A percentile compares a stretch with the other conserved stretches of the same genome.
Conservation (phyloP, 2,797 vertebrate genomes). For the Helicolenus hilgendorfi region DNA sequence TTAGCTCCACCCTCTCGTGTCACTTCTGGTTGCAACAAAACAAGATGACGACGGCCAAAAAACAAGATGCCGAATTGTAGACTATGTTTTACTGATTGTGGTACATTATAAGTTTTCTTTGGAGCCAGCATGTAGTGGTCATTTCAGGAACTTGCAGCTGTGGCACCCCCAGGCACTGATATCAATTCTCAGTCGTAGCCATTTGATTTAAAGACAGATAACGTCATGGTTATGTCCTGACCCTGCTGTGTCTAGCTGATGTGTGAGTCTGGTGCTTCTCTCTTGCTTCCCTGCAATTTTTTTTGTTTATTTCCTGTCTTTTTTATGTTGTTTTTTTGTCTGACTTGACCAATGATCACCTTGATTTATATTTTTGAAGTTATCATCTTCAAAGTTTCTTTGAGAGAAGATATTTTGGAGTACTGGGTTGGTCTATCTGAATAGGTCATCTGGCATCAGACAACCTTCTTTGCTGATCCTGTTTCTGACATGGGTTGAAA, state of each 20-base stretch:
- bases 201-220: neutral
- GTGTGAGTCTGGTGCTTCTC: neutral
- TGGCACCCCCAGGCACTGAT: neutral
- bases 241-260: neutral
- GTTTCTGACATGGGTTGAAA: neutral
- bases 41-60: no score
- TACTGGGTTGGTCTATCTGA: neutral
- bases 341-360: neutral
- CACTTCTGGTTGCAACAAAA: no score
- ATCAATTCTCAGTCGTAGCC: neutral
- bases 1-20: rapidly evolving
- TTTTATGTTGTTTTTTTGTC: neutral
- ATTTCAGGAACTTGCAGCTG: neutral
- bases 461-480: no score
- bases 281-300: neutral
- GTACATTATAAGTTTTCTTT: neutral
- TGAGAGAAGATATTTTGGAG: neutral
- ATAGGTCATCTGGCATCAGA: neutral
- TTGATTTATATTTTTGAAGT: neutral
- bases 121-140: neutral
- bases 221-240: neutral
- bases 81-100: no score
- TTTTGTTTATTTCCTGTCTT: neutral
- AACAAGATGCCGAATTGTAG: no score
- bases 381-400: neutral